Percentiles rank a stretch among this genome's conserved stretches.
These are phyloP conservation scores for Smutsia temminckii DNA, from an alignment of 2,797 vertebrate species.

Conservation along the genomic window DNA sequence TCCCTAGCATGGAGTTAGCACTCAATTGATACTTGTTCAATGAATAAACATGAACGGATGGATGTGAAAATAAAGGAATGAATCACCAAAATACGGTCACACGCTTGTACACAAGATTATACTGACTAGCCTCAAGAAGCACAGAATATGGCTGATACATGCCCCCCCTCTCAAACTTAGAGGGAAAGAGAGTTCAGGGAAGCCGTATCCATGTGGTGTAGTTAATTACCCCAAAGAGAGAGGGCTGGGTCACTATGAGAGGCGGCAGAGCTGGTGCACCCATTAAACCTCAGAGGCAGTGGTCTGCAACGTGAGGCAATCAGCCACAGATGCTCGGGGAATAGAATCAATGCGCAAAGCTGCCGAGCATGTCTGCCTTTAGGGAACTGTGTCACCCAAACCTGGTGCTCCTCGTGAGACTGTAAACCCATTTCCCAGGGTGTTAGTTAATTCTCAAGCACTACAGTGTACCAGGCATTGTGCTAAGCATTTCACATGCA, in stretches of 20 bases:
- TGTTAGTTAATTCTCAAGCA: neutral
- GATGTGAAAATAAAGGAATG: neutral
- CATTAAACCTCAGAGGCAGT: neutral
- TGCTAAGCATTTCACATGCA: neutral
- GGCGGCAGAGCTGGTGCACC: neutral
- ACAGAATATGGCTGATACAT: accelerated
- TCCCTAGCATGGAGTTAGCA: too few species aligned
- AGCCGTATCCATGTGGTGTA: neutral
- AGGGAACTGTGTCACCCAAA: neutral
- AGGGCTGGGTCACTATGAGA: too few species aligned
- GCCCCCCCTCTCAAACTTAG: too few species aligned
- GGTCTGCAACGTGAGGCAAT: neutral
- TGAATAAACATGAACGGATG: neutral
- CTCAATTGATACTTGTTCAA: neutral
- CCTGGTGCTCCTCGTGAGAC: neutral
- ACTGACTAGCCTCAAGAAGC: neutral
- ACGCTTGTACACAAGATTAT: accelerated
- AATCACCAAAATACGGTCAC: neutral
- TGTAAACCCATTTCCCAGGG: neutral
- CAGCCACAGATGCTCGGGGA: neutral
- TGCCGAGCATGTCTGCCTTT: neutral
- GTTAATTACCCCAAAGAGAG: neutral
- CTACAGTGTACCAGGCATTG: neutral
- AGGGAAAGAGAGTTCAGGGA: neutral
- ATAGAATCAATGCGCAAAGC: neutral